Evolutionary conservation across 2,888 invertebrate genomes (phyloP).

Genomic region (Bombylius major): DNA sequence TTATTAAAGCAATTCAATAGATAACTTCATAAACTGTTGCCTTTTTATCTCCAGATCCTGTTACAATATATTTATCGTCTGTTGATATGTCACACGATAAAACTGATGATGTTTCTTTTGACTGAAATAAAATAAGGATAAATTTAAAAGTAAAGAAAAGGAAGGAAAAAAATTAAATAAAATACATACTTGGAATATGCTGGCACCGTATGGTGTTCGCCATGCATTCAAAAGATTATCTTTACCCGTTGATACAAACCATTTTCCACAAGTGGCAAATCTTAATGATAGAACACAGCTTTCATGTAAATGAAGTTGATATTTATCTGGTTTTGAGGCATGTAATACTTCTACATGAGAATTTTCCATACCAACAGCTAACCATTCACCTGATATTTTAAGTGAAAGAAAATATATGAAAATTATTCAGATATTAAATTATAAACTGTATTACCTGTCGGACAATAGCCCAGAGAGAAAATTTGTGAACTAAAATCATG

Average conservation of each 20-base stretch:
- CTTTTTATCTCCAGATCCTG: constrained; percentile 96
- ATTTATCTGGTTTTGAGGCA: constrained; percentile 84
- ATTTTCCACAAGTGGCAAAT: constrained; percentile 93
- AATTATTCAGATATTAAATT: not conserved
- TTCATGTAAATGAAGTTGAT: constrained; percentile 91
- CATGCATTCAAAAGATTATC: constrained; percentile 95
- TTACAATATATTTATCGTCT: constrained; percentile 96
- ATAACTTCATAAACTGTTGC: constrained; percentile 95
- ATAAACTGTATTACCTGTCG: constrained; percentile 47
- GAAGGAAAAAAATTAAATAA: not conserved
- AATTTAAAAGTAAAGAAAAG: not conserved
- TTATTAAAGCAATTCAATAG: constrained; percentile 42
- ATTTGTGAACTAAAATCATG: constrained; percentile 90
- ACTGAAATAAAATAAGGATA: constrained; percentile 40
- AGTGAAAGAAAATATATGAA: not conserved
- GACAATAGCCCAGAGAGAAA: constrained; percentile 81
- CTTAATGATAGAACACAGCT: constrained; percentile 91
- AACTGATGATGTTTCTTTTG: constrained; percentile 94
- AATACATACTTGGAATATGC: constrained; percentile 80
- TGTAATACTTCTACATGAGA: constrained; percentile 91
- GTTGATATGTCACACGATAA: constrained; percentile 96
- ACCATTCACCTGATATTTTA: constrained; percentile 61
- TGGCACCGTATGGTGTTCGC: constrained; percentile 96
- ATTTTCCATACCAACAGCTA: constrained; percentile 98
- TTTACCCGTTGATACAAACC: constrained; percentile 99